Evolutionary conservation across 1,140 invertebrate genomes (phyloP), one percentile per base, ranked within the genome.

Genomic region (Trichonephila clavipes): DNA sequence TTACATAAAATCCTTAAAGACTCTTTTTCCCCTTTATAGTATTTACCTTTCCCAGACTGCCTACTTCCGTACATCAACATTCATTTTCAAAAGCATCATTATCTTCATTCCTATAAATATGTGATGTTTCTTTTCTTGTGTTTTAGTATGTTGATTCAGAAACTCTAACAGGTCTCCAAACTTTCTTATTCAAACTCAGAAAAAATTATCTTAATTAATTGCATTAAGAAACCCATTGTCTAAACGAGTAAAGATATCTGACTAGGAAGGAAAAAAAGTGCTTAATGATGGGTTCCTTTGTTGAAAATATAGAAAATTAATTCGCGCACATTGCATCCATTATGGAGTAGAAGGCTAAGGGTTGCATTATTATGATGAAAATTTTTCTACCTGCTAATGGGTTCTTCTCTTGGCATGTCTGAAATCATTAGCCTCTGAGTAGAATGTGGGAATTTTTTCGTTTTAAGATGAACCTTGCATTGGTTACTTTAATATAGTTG

Each of bases 211-310:
- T 28, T 69, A 24, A 69, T 69, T 69, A 69, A 69, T 69, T 24
- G 66, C 66, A 69, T 69, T 69, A 69, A 1, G 66, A 69, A 69
- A 69, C 19, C n/a, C 66, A 69, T 69, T 69, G 66, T 69, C 66
- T 24, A n/a, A 69, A 69, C 19, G 7, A n/a, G 66, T 21, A 21
- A 69, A 21, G 66, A 69, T 69, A 24, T 24, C 66, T 3, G 34
- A 40, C 66, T 0, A 24, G 19, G 21, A 7, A n/a, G 21, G n/a
- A n/a, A 6, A 69, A 69, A 69, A 64, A 69, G n/a, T 69, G n/a
- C 66, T 69, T 69, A 69, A 69, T 5, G 21, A 69, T 12, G 19
- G n/a, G 21, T 12, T 10, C 10, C 66, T 69, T 69, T 24, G 21
- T 12, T 12, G n/a, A 21, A 21, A 24, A 69, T 24, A 69, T 24